Evolutionary conservation across 2,888 invertebrate genomes (phyloP).

Genomic region (Matsumyia berberina): DNA sequence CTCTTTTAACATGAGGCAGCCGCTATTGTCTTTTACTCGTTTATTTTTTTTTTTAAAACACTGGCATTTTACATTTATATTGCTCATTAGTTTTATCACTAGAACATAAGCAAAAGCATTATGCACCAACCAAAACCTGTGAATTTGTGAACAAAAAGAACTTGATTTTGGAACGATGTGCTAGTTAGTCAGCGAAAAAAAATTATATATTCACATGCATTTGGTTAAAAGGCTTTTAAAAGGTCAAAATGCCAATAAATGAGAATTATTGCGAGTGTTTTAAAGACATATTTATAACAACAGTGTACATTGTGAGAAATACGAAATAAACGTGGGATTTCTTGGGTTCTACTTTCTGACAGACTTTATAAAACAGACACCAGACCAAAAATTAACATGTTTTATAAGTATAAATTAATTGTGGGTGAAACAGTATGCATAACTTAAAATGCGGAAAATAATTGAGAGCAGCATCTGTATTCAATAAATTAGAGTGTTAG

Average conservation of each 20-base stretch:
- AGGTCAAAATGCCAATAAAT: slow-evolving; percentile 27
- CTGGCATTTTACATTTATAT: slow-evolving; percentile 16
- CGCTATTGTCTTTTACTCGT: background rate
- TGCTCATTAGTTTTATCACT: slow-evolving; percentile 17
- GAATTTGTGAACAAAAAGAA: background rate
- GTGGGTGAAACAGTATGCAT: too few relatives aligned
- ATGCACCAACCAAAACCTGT: slow-evolving; percentile 11
- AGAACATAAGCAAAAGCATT: slow-evolving; percentile 22
- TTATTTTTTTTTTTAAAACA: background rate
- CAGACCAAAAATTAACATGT: background rate
- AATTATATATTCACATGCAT: background rate
- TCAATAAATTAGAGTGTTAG: too few relatives aligned
- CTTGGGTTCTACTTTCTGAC: background rate
- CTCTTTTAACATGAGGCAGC: background rate
- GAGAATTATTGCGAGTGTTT: background rate
- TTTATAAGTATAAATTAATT: too few relatives aligned
- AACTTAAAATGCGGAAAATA: too few relatives aligned
- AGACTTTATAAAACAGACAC: background rate
- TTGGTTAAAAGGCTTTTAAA: background rate
- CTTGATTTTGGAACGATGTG: slow-evolving; percentile 14
- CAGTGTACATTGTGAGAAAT: background rate
- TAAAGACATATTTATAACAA: slow-evolving; percentile 3
- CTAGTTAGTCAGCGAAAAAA: background rate
- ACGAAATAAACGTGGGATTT: background rate
- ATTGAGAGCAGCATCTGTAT: too few relatives aligned